Percentiles rank a stretch among this genome's conserved stretches.
These are phyloP conservation scores for Drosophila kokeensis DNA, from an alignment of 2,888 invertebrate genomes.

Conservation along the genomic window DNA sequence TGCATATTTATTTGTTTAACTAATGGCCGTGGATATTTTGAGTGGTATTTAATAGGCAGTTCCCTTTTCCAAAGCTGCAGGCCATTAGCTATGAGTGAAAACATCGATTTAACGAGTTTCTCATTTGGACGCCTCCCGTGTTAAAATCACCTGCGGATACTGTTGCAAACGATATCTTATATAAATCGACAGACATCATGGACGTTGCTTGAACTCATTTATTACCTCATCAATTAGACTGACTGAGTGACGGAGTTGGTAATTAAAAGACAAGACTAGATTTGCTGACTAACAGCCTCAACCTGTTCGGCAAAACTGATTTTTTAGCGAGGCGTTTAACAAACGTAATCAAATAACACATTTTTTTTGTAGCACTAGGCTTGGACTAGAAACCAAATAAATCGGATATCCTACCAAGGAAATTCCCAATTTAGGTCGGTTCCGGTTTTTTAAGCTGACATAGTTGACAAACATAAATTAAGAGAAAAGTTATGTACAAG, in stretches of 20 bases:
- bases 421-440: not conserved
- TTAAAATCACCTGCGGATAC: not conserved
- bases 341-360: not conserved
- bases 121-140: conserved; percentile 5
- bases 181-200: conserved; percentile 38
- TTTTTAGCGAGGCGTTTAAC: not conserved
- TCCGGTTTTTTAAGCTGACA: not conserved
- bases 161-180: conserved; percentile 29
- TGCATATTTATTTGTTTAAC: not conserved
- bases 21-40: not conserved
- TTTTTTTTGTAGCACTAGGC: conserved; percentile 9
- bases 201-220: conserved; percentile 14
- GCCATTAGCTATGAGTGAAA: conserved; percentile 1
- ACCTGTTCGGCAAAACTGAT: conserved; percentile 12
- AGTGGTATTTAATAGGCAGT: not conserved
- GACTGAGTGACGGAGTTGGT: conserved; percentile 21
- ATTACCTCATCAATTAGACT: conserved; percentile 45
- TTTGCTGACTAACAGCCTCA: not conserved
- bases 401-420: conserved; percentile 38
- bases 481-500: not conserved
- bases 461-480: not conserved
- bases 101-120: conserved; percentile 24
- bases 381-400: conserved; percentile 1
- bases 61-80: conserved; percentile 17
- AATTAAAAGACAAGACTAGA: conserved; percentile 47